These are phyloP conservation scores for Homalodisca vitripennis DNA, from an alignment of 1,140 invertebrate genomes.

Conservation along the genomic window DNA sequence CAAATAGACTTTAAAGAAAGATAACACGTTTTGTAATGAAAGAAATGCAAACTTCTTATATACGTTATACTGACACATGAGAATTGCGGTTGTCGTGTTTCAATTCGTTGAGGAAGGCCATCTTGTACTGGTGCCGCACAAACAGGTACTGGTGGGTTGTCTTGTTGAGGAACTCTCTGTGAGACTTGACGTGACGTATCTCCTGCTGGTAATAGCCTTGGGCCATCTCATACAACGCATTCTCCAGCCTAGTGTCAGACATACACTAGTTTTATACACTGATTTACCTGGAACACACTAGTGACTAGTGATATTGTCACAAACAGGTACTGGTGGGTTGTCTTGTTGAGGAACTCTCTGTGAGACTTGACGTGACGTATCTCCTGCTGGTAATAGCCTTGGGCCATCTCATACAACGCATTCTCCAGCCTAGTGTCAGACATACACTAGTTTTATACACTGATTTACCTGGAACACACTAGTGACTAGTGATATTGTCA, in stretches of 20 bases:
- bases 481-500: too few relatives aligned
- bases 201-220: constrained; percentile 91
- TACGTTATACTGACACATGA: constrained; percentile 67
- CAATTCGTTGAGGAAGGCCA: constrained; percentile 94
- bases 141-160: constrained; percentile 88
- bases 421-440: constrained; percentile 80
- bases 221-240: constrained; percentile 89
- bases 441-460: too few relatives aligned
- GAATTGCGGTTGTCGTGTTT: constrained; percentile 86
- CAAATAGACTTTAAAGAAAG: too few relatives aligned
- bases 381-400: too few relatives aligned
- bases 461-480: too few relatives aligned
- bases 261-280: constrained; percentile 76
- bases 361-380: too few relatives aligned
- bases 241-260: constrained; percentile 67
- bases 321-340: too few relatives aligned
- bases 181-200: constrained; percentile 81
- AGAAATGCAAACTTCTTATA: too few relatives aligned
- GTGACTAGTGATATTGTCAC: too few relatives aligned
- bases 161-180: constrained; percentile 89
- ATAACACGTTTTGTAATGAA: too few relatives aligned
- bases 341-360: too few relatives aligned
- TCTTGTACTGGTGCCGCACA: constrained; percentile 96
- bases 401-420: constrained; percentile 87
- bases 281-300: too few relatives aligned